Percentiles rank a stretch among this genome's conserved stretches.
Evolutionary conservation across 2,113 vertebrate species (phyloP).

Genomic region (Vulpes ferrilata): DNA sequence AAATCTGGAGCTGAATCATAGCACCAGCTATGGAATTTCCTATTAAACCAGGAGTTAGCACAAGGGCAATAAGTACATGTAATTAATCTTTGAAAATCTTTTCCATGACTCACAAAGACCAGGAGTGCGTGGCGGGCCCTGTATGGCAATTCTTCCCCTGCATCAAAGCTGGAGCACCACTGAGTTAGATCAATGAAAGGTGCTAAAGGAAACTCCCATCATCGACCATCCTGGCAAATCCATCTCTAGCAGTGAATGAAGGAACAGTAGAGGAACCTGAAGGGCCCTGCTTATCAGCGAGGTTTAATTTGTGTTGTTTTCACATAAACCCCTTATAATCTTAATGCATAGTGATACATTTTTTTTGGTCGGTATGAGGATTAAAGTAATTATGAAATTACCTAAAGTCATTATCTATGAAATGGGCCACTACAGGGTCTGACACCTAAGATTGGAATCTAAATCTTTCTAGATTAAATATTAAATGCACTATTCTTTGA

Average conservation of each 20-base stretch:
- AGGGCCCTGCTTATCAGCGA: neutral
- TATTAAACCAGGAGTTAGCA: neutral
- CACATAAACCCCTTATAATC: neutral
- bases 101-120: neutral
- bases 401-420: no score
- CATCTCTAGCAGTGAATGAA: neutral
- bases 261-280: neutral
- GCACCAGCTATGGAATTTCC: neutral
- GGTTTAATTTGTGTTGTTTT: neutral
- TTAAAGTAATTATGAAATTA: neutral
- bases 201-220: neutral
- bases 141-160: neutral
- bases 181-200: neutral
- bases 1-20: neutral
- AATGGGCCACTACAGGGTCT: neutral
- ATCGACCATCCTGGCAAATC: neutral
- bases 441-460: neutral
- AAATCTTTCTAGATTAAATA: constrained; percentile 23
- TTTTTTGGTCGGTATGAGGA: neutral
- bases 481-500: neutral
- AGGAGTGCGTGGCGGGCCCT: neutral
- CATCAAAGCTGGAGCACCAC: neutral
- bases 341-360: neutral
- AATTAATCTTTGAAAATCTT: constrained; percentile 47
- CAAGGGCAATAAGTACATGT: neutral